Percentiles rank a stretch among this genome's conserved stretches.
Conservation (phyloP, 2,113 vertebrate species). For the Typhlomys cinereus region DNA sequence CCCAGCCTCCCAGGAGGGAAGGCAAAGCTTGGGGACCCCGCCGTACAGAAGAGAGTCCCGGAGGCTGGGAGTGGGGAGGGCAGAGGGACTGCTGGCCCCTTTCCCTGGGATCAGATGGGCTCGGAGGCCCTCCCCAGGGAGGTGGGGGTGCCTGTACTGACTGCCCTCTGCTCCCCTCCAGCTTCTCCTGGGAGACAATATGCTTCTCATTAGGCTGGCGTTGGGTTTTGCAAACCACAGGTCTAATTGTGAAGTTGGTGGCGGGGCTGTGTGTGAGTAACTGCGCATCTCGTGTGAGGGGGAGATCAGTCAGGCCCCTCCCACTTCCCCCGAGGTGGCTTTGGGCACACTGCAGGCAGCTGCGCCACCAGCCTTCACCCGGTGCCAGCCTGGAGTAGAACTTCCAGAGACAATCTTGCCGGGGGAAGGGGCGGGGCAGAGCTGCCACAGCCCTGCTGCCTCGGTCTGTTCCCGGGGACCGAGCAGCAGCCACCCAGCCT, state of each 20-base stretch:
- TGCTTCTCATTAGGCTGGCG: slow-evolving; percentile 84
- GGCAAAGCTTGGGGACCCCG: slow-evolving; percentile 27
- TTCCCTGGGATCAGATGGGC: background rate
- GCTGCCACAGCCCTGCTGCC: background rate
- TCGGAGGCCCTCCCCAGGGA: slow-evolving; percentile 53
- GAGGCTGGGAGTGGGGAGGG: background rate
- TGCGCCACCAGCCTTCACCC: background rate
- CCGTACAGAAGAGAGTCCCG: background rate
- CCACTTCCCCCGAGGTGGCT: slow-evolving; percentile 77
- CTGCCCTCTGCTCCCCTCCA: slow-evolving; percentile 32
- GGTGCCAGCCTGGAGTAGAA: background rate
- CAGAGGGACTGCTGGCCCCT: background rate
- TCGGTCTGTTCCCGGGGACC: background rate
- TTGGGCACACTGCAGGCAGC: background rate
- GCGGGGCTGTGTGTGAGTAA: slow-evolving; percentile 81
- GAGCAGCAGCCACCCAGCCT: background rate
- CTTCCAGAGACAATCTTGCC: background rate
- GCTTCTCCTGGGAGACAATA: slow-evolving; percentile 77
- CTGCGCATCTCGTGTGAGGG: slow-evolving; percentile 80
- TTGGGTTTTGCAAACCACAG: slow-evolving; percentile 84
- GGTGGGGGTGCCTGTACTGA: background rate
- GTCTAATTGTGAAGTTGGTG: slow-evolving; percentile 84
- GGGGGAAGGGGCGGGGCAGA: background rate
- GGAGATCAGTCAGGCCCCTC: slow-evolving; percentile 78
- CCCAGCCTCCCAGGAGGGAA: slow-evolving; percentile 54